Evolutionary conservation across 2,797 vertebrate genomes (phyloP).

Genomic region (Sebastes elongatus): DNA sequence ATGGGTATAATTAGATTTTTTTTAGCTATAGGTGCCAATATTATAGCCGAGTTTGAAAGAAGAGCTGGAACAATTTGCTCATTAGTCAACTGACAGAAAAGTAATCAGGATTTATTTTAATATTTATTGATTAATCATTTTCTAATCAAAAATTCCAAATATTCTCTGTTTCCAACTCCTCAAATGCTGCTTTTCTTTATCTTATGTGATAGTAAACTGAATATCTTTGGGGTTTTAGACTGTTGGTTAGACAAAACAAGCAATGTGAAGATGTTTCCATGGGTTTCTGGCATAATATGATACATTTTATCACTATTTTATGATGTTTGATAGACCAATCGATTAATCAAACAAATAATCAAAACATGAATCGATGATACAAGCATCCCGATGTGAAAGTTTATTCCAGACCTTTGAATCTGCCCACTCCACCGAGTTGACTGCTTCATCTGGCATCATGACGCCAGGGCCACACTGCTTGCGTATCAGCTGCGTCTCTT

Average conservation of each 20-base stretch:
- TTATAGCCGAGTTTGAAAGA: neutral
- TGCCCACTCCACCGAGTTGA: neutral
- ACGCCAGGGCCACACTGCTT: no score
- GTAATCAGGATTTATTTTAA: neutral
- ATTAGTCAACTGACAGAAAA: neutral
- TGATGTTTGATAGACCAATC: neutral
- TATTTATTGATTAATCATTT: neutral
- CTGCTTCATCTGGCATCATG: neutral
- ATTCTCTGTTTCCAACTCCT: neutral
- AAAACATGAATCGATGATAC: neutral
- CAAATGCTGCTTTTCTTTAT: neutral
- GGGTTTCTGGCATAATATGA: neutral
- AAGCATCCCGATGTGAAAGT: neutral
- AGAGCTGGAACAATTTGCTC: neutral
- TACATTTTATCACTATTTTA: neutral
- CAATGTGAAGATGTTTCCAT: neutral
- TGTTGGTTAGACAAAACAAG: neutral
- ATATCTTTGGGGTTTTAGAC: neutral
- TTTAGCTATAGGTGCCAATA: neutral
- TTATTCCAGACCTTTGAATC: neutral
- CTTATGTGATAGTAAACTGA: neutral
- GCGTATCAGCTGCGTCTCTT: no score
- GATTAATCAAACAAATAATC: neutral
- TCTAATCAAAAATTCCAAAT: neutral
- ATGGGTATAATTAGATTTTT: neutral